These are phyloP conservation scores for Musca vetustissima DNA, from an alignment of 1,140 invertebrate genomes.

Conservation along the genomic window DNA sequence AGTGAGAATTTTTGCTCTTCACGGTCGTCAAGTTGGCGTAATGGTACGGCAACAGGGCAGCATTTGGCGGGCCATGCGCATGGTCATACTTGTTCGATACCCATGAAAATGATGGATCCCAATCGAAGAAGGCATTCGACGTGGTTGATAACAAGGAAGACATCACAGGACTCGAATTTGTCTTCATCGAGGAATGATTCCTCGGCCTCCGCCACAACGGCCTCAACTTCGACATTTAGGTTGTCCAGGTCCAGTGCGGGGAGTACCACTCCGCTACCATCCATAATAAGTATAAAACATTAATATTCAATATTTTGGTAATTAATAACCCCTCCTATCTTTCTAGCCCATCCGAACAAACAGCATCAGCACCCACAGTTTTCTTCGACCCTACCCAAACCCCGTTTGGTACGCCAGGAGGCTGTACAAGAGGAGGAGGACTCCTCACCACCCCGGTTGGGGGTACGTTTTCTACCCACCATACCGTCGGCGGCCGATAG, in stretches of 20 bases:
- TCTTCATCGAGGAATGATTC: conserved; percentile 86
- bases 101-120: conserved; percentile 69
- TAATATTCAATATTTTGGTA: not conserved
- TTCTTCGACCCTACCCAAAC: conserved; percentile 43
- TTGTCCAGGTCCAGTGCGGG: conserved; percentile 75
- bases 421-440: conserved; percentile 71
- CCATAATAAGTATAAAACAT: conserved; percentile 44
- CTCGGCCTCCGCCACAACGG: conserved; percentile 78
- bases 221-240: conserved; percentile 82
- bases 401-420: conserved; percentile 73
- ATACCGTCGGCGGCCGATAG: conserved; percentile 82
- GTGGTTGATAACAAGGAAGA: conserved; percentile 85
- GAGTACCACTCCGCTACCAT: conserved; percentile 55
- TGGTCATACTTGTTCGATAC: conserved; percentile 71
- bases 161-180: conserved; percentile 86
- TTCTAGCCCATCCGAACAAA: conserved; percentile 48
- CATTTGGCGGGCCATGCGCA: conserved; percentile 26
- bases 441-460: conserved; percentile 65
- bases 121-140: conserved; percentile 73
- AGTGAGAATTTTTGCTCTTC: conserved; percentile 89
- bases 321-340: not conserved
- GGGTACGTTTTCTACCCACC: conserved; percentile 72
- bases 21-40: conserved; percentile 76
- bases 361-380: conserved; percentile 35
- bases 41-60: conserved; percentile 64